A percentile compares a stretch with the other conserved stretches of the same genome.
Evolutionary conservation across 2,888 invertebrate genomes (phyloP).

Genomic region (Melinaea marsaeus): DNA sequence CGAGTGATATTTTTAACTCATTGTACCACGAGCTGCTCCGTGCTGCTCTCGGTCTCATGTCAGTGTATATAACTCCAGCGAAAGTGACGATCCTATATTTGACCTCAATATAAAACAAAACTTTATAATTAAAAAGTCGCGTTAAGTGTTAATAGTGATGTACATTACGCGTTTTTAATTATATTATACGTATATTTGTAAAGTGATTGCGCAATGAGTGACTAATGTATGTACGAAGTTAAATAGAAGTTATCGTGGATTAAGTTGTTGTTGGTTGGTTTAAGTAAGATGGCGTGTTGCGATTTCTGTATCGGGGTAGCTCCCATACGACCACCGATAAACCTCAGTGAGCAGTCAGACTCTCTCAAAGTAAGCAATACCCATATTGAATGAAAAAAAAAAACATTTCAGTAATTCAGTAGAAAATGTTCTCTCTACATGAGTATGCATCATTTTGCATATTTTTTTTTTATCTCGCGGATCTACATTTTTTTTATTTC

Average conservation of each 20-base stretch:
- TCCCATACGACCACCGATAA: constrained; percentile 87
- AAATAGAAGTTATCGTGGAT: constrained; percentile 41
- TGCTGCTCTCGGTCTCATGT: constrained; percentile 69
- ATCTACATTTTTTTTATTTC: no score
- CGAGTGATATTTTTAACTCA: constrained; percentile 77
- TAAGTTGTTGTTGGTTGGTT: no score
- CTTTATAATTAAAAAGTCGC: constrained; percentile 8
- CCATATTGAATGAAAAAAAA: no score
- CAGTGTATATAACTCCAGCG: constrained; percentile 59
- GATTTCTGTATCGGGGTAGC: constrained; percentile 81
- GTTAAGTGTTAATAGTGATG: constrained; percentile 20
- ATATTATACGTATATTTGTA: background rate
- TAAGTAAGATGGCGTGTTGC: constrained; percentile 78
- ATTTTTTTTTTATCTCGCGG: no score
- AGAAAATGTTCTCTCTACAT: background rate
- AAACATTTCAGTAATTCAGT: constrained; percentile 10
- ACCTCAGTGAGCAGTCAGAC: constrained; percentile 84
- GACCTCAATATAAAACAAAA: constrained; percentile 35
- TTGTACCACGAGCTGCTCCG: constrained; percentile 69
- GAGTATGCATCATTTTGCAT: no score
- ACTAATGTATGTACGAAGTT: constrained; percentile 39
- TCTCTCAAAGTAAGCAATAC: constrained; percentile 82
- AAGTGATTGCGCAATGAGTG: constrained; percentile 59
- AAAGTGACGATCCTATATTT: constrained; percentile 59
- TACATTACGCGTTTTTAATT: background rate